phyloP scores from a whole-genome alignment of 2,888 invertebrate species.

The Meiosimyza decipiens region DNA sequence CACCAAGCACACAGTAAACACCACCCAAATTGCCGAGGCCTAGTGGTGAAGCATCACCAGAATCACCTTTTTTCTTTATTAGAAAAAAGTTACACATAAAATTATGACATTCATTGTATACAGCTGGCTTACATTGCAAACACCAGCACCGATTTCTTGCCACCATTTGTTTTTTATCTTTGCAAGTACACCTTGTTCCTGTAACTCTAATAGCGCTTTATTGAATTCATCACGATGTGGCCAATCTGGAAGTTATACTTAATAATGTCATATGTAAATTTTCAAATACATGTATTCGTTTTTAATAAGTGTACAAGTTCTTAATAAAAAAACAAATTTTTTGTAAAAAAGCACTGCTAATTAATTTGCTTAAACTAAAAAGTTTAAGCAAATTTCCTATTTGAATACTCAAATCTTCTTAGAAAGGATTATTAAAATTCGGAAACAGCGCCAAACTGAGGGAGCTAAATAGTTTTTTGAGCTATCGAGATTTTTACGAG shows the following conservation, averaged over 20 bases:
- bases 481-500: too few relatives aligned
- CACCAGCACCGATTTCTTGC: slow-evolving; percentile 83
- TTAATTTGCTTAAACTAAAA: too few relatives aligned
- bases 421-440: too few relatives aligned
- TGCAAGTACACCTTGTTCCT: slow-evolving; percentile 83
- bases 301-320: too few relatives aligned
- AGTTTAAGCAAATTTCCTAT: too few relatives aligned
- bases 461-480: too few relatives aligned
- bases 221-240: slow-evolving; percentile 80
- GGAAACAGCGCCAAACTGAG: too few relatives aligned
- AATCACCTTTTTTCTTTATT: slow-evolving; percentile 50
- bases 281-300: too few relatives aligned
- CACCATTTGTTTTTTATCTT: slow-evolving; percentile 89
- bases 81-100: not conserved
- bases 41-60: slow-evolving; percentile 62
- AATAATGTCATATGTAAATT: too few relatives aligned
- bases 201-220: slow-evolving; percentile 83
- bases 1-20: slow-evolving; percentile 72
- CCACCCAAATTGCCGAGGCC: slow-evolving; percentile 75
- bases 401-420: too few relatives aligned
- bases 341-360: too few relatives aligned
- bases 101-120: not conserved
- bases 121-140: slow-evolving; percentile 71
- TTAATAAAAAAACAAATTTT: too few relatives aligned
- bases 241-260: slow-evolving; percentile 55